Base-by-base conservation (phyloP, 2,113 vertebrate genomes). In the Cryptotis parvus region DNA sequence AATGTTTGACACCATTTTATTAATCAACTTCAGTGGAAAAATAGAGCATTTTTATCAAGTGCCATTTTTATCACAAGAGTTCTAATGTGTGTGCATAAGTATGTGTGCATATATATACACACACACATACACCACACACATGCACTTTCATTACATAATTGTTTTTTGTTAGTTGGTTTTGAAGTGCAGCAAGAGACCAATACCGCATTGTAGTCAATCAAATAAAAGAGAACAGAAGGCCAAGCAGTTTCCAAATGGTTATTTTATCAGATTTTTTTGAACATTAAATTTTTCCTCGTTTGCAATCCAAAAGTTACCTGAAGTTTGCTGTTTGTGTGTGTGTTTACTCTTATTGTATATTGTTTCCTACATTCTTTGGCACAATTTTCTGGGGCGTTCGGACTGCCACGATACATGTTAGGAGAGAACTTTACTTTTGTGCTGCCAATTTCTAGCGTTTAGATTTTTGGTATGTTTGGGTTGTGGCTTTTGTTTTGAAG, bases 1-100 rank as follows among this genome's bases (percentile, higher is more conserved):
- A 99, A 99, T 98, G 98, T 99, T 65, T 99, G 98, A 99, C 97
- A 99, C 98, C 97, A 97, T 98, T 99, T 99, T 99, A 99, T 98
- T 98, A 96, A 98, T 98, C 97, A 98, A 98, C 98, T 98, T 98
- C 98, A 99, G 98, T 99, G 99, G 99, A 99, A 99, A 99, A 99
- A 99, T 99, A 99, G 92, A 99, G 99, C 98, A 20, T 99, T 98
- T 98, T 98, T 49, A 49, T 99, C 98, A 99, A 99, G 99, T 98
- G 98, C 99, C 98, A 98, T 97, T 97, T 93, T 92, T 80, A 93
- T 97, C 97, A 92, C 55, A 96, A 97, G 96, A 97, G 95, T 95
- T 97, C 95, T 97, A 96, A 94, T 96, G 95, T 95, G 89, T 96
- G 96, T 97, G 95, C 95, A 93, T 97, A 94, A 95, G 63, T 97